A percentile compares a stretch with the other conserved stretches of the same genome.
Evolutionary conservation across 1,140 invertebrate genomes (phyloP).

Genomic region (Euwallacea similis): DNA sequence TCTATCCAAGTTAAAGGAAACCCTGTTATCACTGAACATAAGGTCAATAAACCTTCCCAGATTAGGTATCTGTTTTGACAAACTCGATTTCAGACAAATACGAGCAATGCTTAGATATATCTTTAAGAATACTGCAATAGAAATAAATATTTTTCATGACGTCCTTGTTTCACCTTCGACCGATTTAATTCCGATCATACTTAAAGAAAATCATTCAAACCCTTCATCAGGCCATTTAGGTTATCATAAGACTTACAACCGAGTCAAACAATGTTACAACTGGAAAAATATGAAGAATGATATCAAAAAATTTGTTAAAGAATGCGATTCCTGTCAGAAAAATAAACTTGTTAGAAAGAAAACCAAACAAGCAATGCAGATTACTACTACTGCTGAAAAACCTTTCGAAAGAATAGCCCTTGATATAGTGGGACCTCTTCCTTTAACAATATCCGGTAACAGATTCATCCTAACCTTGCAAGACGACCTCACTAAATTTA

Average conservation of each 20-base stretch:
- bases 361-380: slow-evolving; percentile 40
- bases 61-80: neutral
- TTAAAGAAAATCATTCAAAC: slow-evolving; percentile 13
- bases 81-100: neutral
- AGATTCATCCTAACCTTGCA: slow-evolving; percentile 42
- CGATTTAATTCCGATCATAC: neutral
- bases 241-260: slow-evolving; percentile 15
- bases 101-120: slow-evolving; percentile 7
- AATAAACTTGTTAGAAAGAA: slow-evolving; percentile 46
- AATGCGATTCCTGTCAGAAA: slow-evolving; percentile 48
- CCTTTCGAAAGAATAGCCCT: slow-evolving; percentile 27
- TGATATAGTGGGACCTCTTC: slow-evolving; percentile 18
- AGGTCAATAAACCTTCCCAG: slow-evolving; percentile 7
- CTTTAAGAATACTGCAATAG: slow-evolving; percentile 9
- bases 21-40: neutral
- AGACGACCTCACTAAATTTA: slow-evolving; percentile 53
- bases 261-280: slow-evolving; percentile 13
- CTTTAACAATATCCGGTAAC: slow-evolving; percentile 11
- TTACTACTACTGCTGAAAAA: slow-evolving; percentile 43
- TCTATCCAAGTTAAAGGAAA: slow-evolving; percentile 6
- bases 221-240: slow-evolving; percentile 10
- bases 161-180: neutral
- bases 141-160: slow-evolving; percentile 14
- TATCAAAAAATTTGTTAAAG: slow-evolving; percentile 47
- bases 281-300: slow-evolving; percentile 47